phyloP scores from a whole-genome alignment of 2,888 invertebrate genomes.

The Apomyelois bistriatella region DNA sequence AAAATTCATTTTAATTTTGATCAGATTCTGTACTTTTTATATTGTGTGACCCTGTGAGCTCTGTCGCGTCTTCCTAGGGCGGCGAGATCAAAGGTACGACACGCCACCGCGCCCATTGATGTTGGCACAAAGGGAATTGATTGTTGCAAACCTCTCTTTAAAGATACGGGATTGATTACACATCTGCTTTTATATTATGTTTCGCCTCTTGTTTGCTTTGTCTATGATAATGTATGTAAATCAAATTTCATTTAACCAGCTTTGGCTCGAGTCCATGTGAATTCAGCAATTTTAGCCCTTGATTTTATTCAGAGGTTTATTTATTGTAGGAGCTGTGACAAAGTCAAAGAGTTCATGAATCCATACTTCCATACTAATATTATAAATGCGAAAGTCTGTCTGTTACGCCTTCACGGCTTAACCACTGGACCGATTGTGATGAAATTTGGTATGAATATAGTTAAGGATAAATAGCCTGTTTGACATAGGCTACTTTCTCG shows the following conservation, averaged over 20 bases:
- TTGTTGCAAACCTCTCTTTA: conserved; percentile 77
- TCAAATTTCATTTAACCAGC: background rate
- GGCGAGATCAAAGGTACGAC: conserved; percentile 79
- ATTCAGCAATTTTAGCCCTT: no score
- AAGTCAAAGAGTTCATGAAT: no score
- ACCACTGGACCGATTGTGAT: no score
- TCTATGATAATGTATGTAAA: conserved; percentile 16
- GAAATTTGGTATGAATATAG: no score
- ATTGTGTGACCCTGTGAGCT: background rate
- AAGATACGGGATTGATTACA: conserved; percentile 63
- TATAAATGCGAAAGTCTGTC: no score
- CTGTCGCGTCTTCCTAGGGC: conserved; percentile 76
- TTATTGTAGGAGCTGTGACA: no score
- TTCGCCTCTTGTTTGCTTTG: conserved; percentile 29
- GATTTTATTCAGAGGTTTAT: no score
- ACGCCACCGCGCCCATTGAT: conserved; percentile 77
- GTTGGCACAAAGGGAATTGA: conserved; percentile 79
- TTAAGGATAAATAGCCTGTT: no score
- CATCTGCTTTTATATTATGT: conserved; percentile 50
- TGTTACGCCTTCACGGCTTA: no score
- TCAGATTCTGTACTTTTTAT: background rate
- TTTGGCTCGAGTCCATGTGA: no score
- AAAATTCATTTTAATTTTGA: background rate
- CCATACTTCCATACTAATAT: no score
- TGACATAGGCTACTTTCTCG: no score